A percentile compares a stretch with the other conserved stretches of the same genome.
phyloP scores from a whole-genome alignment of 2,888 invertebrate genomes.

The Leptarthrus brevirostris region DNA sequence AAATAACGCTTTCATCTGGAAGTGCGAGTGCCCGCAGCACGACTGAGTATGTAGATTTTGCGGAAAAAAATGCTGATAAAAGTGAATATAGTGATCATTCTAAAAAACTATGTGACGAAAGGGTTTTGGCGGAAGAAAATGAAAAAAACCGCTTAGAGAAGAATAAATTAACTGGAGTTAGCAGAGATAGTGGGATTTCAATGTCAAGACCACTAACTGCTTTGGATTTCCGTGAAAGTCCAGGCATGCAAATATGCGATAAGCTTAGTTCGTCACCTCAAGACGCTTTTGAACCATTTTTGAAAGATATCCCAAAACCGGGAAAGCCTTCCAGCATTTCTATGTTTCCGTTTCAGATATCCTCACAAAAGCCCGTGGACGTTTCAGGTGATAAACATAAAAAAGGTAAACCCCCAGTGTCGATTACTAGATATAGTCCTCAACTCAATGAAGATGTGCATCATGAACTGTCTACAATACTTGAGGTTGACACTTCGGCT shows the following conservation, averaged over 20 bases:
- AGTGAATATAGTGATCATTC: conserved; percentile 26
- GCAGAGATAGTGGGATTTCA: conserved; percentile 65
- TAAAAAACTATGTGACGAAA: conserved; percentile 3
- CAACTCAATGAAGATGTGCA: conserved; percentile 61
- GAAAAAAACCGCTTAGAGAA: conserved; percentile 58
- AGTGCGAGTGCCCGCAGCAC: conserved; percentile 63
- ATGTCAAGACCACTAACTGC: conserved; percentile 65
- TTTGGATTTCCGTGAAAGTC: conserved; percentile 57
- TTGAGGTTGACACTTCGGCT: conserved; percentile 76
- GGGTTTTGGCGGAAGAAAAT: conserved; percentile 48
- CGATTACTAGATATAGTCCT: conserved; percentile 63
- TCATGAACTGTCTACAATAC: conserved; percentile 76
- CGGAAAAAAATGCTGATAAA: conserved; percentile 55
- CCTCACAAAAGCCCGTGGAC: too few relatives aligned
- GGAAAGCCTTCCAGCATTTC: too few relatives aligned
- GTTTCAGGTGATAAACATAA: conserved; percentile 55
- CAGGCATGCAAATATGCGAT: conserved; percentile 37
- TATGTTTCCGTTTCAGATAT: neutral
- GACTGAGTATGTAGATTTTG: conserved; percentile 65
- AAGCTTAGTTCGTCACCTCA: neutral
- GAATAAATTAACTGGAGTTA: conserved; percentile 61
- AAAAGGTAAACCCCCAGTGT: conserved; percentile 60
- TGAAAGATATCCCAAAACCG: conserved; percentile 64
- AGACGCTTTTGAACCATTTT: conserved; percentile 60
- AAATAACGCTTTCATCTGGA: conserved; percentile 63